Conservation (phyloP, 1,140 invertebrate genomes). For the Polyergus mexicanus region DNA sequence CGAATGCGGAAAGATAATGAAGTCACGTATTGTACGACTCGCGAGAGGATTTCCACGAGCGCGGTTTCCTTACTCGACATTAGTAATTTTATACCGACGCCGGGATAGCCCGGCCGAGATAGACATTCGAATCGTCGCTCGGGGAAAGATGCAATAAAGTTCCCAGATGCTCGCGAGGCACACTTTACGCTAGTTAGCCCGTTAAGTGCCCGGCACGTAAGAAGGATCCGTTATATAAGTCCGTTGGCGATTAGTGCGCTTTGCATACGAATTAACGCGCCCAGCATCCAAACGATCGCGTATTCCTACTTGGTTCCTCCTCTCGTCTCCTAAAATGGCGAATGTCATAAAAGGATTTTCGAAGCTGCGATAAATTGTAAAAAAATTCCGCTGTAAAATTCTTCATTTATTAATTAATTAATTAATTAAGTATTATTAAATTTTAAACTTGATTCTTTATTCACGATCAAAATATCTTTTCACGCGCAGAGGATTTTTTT, state of each 20-base stretch:
- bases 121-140: conserved; percentile 61
- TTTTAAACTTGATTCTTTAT: no score
- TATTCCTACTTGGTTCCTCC: neutral
- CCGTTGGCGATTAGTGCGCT: conserved; percentile 51
- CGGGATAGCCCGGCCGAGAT: conserved; percentile 54
- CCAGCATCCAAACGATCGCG: conserved; percentile 39
- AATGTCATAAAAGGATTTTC: neutral
- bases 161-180: conserved; percentile 40
- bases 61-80: conserved; percentile 67
- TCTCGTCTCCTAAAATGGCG: neutral
- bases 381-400: neutral
- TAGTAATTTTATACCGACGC: conserved; percentile 61
- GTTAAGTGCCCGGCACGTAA: conserved; percentile 61
- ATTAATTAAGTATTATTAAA: neutral
- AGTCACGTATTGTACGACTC: conserved; percentile 66
- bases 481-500: neutral
- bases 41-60: conserved; percentile 51
- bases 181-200: conserved; percentile 61
- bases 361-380: neutral
- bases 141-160: conserved; percentile 63
- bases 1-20: conserved; percentile 63
- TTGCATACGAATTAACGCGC: conserved; percentile 57
- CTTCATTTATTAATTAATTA: neutral
- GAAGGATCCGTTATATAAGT: conserved; percentile 55
- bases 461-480: neutral